Conservation (phyloP, 2,797 vertebrate species). For the Onychomys arenicola region DNA sequence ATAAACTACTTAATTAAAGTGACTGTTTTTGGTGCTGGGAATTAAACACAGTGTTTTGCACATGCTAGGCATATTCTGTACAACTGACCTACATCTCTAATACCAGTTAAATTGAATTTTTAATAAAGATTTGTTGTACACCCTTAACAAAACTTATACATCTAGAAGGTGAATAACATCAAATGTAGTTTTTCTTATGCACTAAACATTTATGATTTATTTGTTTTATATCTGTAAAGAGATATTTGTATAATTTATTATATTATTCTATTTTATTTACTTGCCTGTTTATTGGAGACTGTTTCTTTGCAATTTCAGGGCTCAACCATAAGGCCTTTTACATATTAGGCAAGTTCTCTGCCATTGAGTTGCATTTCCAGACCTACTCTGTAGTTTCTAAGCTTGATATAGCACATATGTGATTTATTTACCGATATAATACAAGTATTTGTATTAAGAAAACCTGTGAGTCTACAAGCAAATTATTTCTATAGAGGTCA, state of each 20-base stretch:
- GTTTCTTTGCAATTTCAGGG: not conserved
- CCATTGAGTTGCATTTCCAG: not conserved
- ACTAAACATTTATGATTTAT: constrained; percentile 8
- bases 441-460: constrained; percentile 19
- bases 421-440: not conserved
- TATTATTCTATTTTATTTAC: not conserved
- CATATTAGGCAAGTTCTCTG: too few relatives aligned
- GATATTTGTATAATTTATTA: not conserved
- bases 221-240: not conserved
- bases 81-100: not conserved
- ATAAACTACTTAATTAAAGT: not conserved
- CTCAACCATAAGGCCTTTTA: not conserved
- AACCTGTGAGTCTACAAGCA: not conserved
- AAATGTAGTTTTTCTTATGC: not conserved
- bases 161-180: not conserved
- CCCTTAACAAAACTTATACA: not conserved
- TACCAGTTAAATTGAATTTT: not conserved
- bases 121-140: not conserved
- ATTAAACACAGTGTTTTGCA: not conserved
- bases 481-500: constrained; percentile 38
- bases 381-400: not conserved
- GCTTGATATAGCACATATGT: not conserved
- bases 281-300: not conserved
- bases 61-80: not conserved
- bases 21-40: not conserved